These are phyloP conservation scores for Molorchus minor DNA, from an alignment of 2,888 invertebrate species.

Conservation along the genomic window DNA sequence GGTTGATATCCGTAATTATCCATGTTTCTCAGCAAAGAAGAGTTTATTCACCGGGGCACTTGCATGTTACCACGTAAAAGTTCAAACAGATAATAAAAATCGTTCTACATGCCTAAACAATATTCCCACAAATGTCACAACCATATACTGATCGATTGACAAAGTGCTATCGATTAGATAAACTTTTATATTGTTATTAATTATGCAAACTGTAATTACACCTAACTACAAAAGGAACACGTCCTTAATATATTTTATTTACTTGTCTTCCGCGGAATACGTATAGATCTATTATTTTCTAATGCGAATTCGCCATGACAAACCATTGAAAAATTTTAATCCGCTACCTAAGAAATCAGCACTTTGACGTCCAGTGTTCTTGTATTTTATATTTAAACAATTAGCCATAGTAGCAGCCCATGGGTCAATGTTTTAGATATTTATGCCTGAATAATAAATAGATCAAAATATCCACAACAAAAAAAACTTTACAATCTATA, in stretches of 20 bases:
- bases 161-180: conserved; percentile 25
- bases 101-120: conserved; percentile 18
- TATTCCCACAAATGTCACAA: conserved; percentile 28
- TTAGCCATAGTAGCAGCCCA: too few species aligned
- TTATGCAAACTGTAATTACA: conserved; percentile 23
- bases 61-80: conserved; percentile 18
- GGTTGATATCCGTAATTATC: conserved; percentile 48
- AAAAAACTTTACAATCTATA: too few species aligned
- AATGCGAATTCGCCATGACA: background rate
- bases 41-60: background rate
- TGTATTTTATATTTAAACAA: background rate
- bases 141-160: conserved; percentile 23
- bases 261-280: background rate
- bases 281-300: background rate
- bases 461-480: too few species aligned
- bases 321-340: background rate
- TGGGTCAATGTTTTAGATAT: too few species aligned
- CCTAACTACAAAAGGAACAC: conserved; percentile 9
- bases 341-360: background rate
- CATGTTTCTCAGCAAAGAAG: conserved; percentile 32
- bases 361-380: background rate
- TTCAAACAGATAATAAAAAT: conserved; percentile 23
- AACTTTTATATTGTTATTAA: conserved; percentile 27
- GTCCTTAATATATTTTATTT: conserved; percentile 15
- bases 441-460: too few species aligned